Conservation (phyloP, 2,888 invertebrate species). For the Sesamia inferens region DNA sequence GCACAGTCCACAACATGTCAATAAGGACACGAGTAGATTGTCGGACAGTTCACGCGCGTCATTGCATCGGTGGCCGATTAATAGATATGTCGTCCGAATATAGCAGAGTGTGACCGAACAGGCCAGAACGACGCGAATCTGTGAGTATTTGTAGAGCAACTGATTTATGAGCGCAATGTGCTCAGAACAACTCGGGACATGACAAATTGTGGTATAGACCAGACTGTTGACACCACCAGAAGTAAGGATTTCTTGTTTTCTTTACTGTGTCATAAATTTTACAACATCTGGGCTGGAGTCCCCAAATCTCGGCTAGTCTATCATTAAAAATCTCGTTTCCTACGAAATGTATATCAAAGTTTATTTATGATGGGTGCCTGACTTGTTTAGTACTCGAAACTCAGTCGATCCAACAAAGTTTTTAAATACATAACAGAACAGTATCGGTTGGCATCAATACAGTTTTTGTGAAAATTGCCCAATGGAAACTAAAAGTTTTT, state of each 20-base stretch:
- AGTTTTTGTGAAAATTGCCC: background rate
- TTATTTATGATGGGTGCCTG: background rate
- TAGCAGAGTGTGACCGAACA: conserved; percentile 38
- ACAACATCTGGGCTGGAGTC: background rate
- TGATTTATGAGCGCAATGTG: conserved; percentile 36
- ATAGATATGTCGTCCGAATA: conserved; percentile 38
- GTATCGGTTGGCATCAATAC: background rate
- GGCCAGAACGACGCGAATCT: conserved; percentile 6
- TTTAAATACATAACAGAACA: background rate
- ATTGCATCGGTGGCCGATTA: conserved; percentile 31
- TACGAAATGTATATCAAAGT: background rate
- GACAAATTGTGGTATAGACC: conserved; percentile 9
- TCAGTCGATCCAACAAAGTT: background rate
- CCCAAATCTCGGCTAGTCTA: background rate
- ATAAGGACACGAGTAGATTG: conserved; percentile 16
- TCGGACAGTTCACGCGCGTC: conserved; percentile 23
- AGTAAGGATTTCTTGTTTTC: conserved; percentile 4
- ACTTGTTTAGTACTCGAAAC: background rate
- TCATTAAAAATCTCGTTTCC: background rate
- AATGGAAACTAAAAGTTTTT: background rate
- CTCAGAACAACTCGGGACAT: conserved; percentile 19
- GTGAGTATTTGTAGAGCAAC: conserved; percentile 43
- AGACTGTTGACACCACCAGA: conserved; percentile 1
- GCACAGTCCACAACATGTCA: background rate
- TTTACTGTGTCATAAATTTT: background rate